Evolutionary conservation across 2,888 invertebrate genomes (phyloP).

Genomic region (Bombylius major): DNA sequence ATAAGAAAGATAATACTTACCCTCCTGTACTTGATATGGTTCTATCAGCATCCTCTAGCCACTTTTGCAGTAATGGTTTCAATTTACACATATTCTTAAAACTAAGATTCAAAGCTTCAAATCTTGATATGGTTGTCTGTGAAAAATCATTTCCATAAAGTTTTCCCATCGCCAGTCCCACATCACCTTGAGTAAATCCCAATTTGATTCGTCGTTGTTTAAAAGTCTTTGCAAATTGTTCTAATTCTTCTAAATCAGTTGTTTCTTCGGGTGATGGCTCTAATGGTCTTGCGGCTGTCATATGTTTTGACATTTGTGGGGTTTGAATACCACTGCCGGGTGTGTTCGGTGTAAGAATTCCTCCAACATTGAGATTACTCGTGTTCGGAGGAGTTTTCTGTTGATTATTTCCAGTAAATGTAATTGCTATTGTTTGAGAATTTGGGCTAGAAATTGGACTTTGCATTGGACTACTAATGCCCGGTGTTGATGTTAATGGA

Average conservation of each 20-base stretch:
- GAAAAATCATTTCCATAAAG: constrained; percentile 98
- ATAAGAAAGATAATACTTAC: constrained; percentile 18
- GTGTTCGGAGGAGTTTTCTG: constrained; percentile 43
- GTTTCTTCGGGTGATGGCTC: constrained; percentile 88
- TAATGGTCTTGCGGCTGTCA: constrained; percentile 49
- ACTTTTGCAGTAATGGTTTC: constrained; percentile 93
- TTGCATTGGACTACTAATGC: constrained; percentile 21
- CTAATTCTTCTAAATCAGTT: constrained; percentile 92
- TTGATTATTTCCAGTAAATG: constrained; percentile 25
- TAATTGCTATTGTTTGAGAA: constrained; percentile 13
- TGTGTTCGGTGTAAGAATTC: constrained; percentile 45
- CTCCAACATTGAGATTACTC: constrained; percentile 31
- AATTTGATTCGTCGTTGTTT: constrained; percentile 95
- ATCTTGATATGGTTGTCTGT: constrained; percentile 96
- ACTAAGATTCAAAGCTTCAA: constrained; percentile 94
- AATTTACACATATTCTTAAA: constrained; percentile 99
- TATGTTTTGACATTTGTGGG: constrained; percentile 41
- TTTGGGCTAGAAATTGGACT: constrained; percentile 33
- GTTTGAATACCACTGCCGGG: constrained; percentile 42
- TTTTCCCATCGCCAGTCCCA: constrained; percentile 96
- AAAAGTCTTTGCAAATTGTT: constrained; percentile 97
- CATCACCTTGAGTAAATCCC: constrained; percentile 98
- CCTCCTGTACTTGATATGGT: constrained; percentile 59
- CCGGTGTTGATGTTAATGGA: constrained; percentile 29
- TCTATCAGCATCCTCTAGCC: constrained; percentile 91